Conservation (phyloP, 2,797 vertebrate genomes). For the Cossypha polioptera region DNA sequence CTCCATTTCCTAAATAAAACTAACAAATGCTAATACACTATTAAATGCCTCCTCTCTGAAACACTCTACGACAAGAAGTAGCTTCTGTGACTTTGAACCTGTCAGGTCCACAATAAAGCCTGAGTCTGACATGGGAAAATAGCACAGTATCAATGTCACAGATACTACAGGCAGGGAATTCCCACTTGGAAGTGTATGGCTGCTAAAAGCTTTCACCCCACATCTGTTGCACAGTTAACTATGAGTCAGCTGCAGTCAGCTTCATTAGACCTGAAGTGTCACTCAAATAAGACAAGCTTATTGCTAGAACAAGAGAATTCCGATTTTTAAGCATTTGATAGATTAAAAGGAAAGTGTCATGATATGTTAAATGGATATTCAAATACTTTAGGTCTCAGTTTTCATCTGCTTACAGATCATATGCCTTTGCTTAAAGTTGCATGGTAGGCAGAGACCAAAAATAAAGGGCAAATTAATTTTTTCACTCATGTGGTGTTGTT, state of each 20-base stretch:
- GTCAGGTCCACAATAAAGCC: conserved; percentile 54
- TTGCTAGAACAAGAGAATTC: conserved; percentile 63
- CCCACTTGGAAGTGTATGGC: conserved; percentile 47
- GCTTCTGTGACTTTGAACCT: conserved; percentile 46
- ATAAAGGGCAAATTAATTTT: conserved; percentile 13
- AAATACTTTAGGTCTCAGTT: conserved; percentile 44
- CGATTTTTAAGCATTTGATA: conserved; percentile 55
- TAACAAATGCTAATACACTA: background rate
- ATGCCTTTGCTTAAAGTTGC: conserved; percentile 31
- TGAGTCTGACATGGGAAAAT: conserved; percentile 30
- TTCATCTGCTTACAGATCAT: conserved; percentile 13
- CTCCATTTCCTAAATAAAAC: conserved; percentile 30
- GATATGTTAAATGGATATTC: conserved; percentile 65
- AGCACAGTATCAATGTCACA: conserved; percentile 43
- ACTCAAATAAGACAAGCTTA: conserved; percentile 69
- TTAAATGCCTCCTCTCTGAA: conserved; percentile 11
- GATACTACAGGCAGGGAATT: conserved; percentile 58
- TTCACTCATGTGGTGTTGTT: conserved; percentile 26
- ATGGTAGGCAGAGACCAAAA: conserved; percentile 51
- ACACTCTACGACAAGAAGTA: background rate
- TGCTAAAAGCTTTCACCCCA: conserved; percentile 67
- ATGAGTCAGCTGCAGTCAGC: conserved; percentile 67
- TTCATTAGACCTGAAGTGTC: conserved; percentile 62
- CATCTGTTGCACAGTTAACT: conserved; percentile 57
- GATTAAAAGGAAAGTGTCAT: conserved; percentile 67